These are phyloP conservation scores for Tamandua tetradactyla DNA, from an alignment of 2,797 vertebrate species.

Conservation along the genomic window DNA sequence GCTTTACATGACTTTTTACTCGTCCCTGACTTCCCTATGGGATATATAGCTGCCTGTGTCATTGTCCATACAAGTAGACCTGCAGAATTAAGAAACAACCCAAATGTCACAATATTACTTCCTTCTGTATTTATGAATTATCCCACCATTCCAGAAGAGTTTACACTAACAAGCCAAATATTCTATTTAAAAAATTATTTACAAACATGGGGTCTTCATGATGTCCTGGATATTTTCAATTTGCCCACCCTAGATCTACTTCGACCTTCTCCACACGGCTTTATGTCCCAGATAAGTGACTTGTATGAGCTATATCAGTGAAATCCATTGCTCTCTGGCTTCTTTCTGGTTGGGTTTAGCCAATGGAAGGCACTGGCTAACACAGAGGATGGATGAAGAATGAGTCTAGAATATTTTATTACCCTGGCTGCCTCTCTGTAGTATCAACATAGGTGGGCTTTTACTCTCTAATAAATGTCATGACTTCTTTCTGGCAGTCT, in stretches of 20 bases:
- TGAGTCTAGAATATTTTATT: neutral
- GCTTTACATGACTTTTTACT: neutral
- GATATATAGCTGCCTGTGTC: neutral
- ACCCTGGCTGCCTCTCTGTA: neutral
- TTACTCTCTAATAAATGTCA: neutral
- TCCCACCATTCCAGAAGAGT: neutral
- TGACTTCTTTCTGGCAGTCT: neutral
- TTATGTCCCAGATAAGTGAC: neutral
- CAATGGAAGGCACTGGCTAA: neutral
- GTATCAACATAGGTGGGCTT: neutral
- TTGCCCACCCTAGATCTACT: neutral
- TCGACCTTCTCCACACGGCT: neutral
- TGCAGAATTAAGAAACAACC: slow-evolving; percentile 10
- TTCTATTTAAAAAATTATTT: slow-evolving; percentile 1
- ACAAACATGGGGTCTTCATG: neutral
- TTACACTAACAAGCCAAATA: neutral
- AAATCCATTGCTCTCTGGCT: neutral
- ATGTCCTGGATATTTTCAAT: neutral
- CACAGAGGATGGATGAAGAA: neutral
- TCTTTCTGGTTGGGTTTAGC: neutral
- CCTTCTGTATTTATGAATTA: neutral
- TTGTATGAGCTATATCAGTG: neutral
- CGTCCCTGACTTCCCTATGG: neutral
- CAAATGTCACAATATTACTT: neutral
- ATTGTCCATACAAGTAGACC: neutral